Evolutionary conservation across 2,797 vertebrate species (phyloP).

Genomic region (Hozukius guyotensis): DNA sequence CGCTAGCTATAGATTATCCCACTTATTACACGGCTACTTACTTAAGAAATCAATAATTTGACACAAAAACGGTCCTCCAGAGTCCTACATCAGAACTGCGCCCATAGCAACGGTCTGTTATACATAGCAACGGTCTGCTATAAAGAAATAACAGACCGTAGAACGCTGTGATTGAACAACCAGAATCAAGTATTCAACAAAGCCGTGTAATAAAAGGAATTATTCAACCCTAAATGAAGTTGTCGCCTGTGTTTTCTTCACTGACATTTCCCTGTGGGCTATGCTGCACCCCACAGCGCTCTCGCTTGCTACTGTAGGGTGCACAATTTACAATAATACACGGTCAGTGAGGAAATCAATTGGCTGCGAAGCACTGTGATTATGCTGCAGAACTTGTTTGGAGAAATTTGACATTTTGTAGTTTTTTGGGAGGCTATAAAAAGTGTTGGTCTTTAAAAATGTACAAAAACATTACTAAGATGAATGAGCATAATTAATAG

Average conservation of each 20-base stretch:
- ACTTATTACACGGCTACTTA: too few relatives aligned
- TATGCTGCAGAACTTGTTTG: constrained; percentile 1
- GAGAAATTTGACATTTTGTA: background rate
- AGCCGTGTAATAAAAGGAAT: background rate
- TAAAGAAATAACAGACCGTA: too few relatives aligned
- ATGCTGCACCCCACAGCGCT: background rate
- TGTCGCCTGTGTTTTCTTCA: background rate
- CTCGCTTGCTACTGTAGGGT: background rate
- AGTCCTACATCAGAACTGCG: fast-evolving
- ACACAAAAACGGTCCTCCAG: too few relatives aligned
- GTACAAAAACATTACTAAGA: constrained; percentile 32
- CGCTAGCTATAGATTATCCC: too few relatives aligned
- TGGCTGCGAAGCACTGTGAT: background rate
- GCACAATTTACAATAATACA: background rate
- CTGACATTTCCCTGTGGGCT: background rate
- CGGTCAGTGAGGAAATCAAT: background rate
- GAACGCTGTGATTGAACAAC: too few relatives aligned
- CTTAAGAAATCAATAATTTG: too few relatives aligned
- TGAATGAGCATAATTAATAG: constrained; percentile 12
- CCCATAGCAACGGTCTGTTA: too few relatives aligned
- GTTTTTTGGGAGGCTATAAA: constrained; percentile 28
- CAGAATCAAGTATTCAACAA: too few relatives aligned
- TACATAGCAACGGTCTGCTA: too few relatives aligned
- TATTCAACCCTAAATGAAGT: background rate
- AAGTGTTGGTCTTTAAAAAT: constrained; percentile 29